Evolutionary conservation across 2,113 vertebrate species (phyloP).

Genomic region (Tretioscincus oriximinensis): DNA sequence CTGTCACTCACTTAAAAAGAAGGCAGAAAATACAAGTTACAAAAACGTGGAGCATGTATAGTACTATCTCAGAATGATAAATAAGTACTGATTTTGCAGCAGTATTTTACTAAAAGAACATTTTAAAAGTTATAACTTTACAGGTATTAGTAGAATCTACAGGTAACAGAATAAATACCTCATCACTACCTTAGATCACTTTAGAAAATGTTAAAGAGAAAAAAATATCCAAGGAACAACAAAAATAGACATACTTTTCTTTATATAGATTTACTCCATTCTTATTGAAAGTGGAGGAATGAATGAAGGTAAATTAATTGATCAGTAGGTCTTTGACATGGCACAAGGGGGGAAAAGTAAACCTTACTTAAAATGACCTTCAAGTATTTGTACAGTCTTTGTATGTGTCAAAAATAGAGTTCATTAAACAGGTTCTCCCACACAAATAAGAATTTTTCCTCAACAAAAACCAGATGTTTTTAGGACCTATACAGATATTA

Average conservation of each 20-base stretch:
- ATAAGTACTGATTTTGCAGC: neutral
- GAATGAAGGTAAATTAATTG: neutral
- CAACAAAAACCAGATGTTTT: too few species aligned
- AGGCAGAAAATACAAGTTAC: constrained; percentile 30
- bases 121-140: neutral
- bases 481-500: too few species aligned
- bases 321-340: neutral
- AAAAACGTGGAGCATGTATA: constrained; percentile 15
- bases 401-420: too few species aligned
- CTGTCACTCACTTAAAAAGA: constrained; percentile 93
- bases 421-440: too few species aligned
- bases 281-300: neutral
- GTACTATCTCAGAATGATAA: constrained; percentile 6
- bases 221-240: fast-evolving
- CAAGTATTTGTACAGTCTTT: neutral
- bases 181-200: neutral
- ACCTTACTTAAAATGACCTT: neutral
- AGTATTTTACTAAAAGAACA: neutral
- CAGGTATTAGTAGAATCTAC: neutral
- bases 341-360: neutral
- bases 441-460: too few species aligned
- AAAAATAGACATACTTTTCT: neutral
- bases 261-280: too few species aligned
- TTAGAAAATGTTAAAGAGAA: neutral
- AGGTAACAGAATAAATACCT: neutral